Evolutionary conservation across 2,113 vertebrate species (phyloP), one percentile per base, ranked within the genome.

Genomic region (Zosterops japonicus): DNA sequence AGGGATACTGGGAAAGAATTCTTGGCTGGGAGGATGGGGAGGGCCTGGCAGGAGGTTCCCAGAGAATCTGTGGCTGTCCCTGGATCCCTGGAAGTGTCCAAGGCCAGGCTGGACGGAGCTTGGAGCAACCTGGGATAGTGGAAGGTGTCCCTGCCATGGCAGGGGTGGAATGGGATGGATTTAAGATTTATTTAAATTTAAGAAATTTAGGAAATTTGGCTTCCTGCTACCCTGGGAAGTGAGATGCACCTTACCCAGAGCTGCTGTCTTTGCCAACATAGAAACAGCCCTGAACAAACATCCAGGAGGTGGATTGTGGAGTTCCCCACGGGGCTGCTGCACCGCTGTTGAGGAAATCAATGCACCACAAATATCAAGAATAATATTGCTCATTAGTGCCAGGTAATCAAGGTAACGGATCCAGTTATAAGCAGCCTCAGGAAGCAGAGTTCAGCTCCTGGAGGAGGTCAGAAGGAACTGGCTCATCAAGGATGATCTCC

Each of bases 211-310:
- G 36, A 20, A 65, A 78, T 60, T 35, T 57, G 60, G n/a, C 17
- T 47, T 41, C 63, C 21, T 39, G 35, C 13, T 24, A 5, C 41
- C 16, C 23, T 61, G 49, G 42, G 6, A 28, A 33, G 21, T 0
- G 28, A 60, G 50, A 7, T 5, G 11, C 9, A 3, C 9, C 19
- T 63, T 11, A 20, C 24, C 14, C 22, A 33, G 47, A 72, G 50
- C 46, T 56, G 39, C 79, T 56, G 11, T 14, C 41, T 53, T 16
- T 9, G 15, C 23, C n/a, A 44, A 2, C 0, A 2, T 0, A 21
- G 23, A 71, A 8, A 16, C 35, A 87, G 53, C 31, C 53, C 68
- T 20, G 41, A 28, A 12, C 0, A 8, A 69, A 14, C 36, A 33
- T 1, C 56, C 52, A 41, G 71, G 67, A 23, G 46, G 11, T 15